Evolutionary conservation across 2,888 invertebrate species (phyloP).

Genomic region (Cynaeus angustus): DNA sequence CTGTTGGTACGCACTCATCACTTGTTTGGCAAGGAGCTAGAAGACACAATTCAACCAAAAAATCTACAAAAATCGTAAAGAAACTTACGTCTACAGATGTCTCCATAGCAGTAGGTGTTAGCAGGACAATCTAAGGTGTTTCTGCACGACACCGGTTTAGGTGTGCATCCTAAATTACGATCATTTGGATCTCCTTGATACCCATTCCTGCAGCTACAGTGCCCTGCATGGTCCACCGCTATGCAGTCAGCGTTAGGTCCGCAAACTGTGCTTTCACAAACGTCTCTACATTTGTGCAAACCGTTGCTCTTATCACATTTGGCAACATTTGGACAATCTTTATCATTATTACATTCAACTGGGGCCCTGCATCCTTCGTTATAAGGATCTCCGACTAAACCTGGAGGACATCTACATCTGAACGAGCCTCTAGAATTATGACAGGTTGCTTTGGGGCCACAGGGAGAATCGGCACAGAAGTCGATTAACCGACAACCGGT

Average conservation of each 20-base stretch:
- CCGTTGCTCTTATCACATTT: slow-evolving; percentile 83
- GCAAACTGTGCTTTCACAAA: slow-evolving; percentile 85
- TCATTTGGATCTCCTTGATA: slow-evolving; percentile 86
- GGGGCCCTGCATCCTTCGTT: slow-evolving; percentile 87
- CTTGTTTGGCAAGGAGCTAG: slow-evolving; percentile 85
- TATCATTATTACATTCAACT: slow-evolving; percentile 86
- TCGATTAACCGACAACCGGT: slow-evolving; percentile 83
- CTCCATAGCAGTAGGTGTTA: slow-evolving; percentile 88
- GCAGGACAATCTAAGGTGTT: slow-evolving; percentile 83
- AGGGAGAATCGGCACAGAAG: slow-evolving; percentile 85
- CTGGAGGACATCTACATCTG: slow-evolving; percentile 85
- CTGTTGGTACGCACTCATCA: slow-evolving; percentile 85
- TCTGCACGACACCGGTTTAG: slow-evolving; percentile 82
- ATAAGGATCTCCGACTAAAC: slow-evolving; percentile 89
- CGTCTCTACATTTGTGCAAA: slow-evolving; percentile 87
- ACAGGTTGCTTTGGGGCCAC: slow-evolving; percentile 87
- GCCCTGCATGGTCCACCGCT: slow-evolving; percentile 82
- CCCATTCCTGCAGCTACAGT: slow-evolving; percentile 86
- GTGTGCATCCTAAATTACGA: slow-evolving; percentile 81
- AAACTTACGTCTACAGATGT: slow-evolving; percentile 87
- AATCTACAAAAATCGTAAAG: too few species aligned
- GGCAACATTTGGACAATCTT: slow-evolving; percentile 87
- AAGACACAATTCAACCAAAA: background rate
- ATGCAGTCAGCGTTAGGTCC: slow-evolving; percentile 90
- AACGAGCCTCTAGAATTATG: slow-evolving; percentile 86